These are phyloP conservation scores for Eupsittula cactorum DNA, from an alignment of 2,113 vertebrate species.

Conservation along the genomic window DNA sequence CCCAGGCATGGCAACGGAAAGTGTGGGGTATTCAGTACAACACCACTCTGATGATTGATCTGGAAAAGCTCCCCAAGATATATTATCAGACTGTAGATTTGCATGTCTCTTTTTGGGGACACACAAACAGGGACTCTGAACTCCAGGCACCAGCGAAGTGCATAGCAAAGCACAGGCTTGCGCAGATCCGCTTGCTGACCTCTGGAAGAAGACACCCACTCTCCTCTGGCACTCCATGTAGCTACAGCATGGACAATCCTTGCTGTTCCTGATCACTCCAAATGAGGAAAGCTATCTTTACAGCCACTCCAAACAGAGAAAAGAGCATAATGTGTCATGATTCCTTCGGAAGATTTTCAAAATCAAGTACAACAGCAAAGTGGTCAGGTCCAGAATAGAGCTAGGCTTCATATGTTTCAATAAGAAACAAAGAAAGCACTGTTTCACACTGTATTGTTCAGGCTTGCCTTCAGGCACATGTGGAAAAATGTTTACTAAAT, in stretches of 20 bases:
- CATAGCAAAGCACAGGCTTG: neutral
- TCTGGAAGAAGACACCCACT: neutral
- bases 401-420: neutral
- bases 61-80: neutral
- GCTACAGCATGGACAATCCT: neutral
- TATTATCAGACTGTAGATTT: neutral
- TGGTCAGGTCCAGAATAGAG: neutral
- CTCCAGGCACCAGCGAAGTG: neutral
- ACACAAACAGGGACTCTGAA: neutral
- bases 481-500: conserved; percentile 68
- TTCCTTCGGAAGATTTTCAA: neutral
- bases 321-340: neutral
- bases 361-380: neutral
- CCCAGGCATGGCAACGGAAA: neutral
- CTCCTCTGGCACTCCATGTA: neutral
- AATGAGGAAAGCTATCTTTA: neutral
- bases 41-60: neutral
- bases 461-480: conserved; percentile 35
- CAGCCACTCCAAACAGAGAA: neutral
- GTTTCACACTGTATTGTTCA: conserved; percentile 38
- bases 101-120: neutral
- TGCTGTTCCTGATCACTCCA: neutral
- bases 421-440: conserved; percentile 50
- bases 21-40: neutral
- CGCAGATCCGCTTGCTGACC: neutral